Percentiles rank a stretch among this genome's conserved stretches.
Evolutionary conservation across 2,113 vertebrate genomes (phyloP).

Genomic region (Hoplias malabaricus): DNA sequence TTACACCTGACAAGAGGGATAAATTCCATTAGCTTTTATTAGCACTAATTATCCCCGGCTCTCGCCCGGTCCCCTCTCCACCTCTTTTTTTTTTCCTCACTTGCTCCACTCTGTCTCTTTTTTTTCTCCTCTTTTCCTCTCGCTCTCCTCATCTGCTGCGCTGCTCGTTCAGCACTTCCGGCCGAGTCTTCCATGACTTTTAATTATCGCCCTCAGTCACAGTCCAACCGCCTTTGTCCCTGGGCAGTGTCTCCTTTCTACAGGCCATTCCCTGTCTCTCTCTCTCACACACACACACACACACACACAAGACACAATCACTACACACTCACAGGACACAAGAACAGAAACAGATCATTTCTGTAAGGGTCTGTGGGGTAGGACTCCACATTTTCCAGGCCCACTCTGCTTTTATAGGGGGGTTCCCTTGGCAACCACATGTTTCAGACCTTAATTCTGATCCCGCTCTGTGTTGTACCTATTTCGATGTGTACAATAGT

Average conservation of each 20-base stretch:
- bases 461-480: no score
- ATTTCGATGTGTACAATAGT: no score
- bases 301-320: slow-evolving; percentile 26
- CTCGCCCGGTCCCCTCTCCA: slow-evolving; percentile 57
- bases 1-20: slow-evolving; percentile 73
- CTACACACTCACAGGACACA: slow-evolving; percentile 22
- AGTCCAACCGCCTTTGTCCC: slow-evolving; percentile 27
- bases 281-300: slow-evolving; percentile 35
- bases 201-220: slow-evolving; percentile 44
- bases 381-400: neutral
- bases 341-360: slow-evolving; percentile 38
- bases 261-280: slow-evolving; percentile 11
- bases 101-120: slow-evolving; percentile 4
- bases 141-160: slow-evolving; percentile 30
- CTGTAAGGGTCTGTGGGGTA: neutral
- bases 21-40: slow-evolving; percentile 80
- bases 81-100: slow-evolving; percentile 9
- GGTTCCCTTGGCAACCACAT: no score
- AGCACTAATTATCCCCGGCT: slow-evolving; percentile 75
- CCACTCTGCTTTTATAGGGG: neutral
- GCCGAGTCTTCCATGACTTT: slow-evolving; percentile 46
- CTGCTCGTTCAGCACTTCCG: slow-evolving; percentile 41
- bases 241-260: slow-evolving; percentile 5
- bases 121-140: slow-evolving; percentile 6
- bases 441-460: no score